A percentile compares a stretch with the other conserved stretches of the same genome.
Conservation (phyloP, 2,888 invertebrate species). For the Achlya flavicornis region DNA sequence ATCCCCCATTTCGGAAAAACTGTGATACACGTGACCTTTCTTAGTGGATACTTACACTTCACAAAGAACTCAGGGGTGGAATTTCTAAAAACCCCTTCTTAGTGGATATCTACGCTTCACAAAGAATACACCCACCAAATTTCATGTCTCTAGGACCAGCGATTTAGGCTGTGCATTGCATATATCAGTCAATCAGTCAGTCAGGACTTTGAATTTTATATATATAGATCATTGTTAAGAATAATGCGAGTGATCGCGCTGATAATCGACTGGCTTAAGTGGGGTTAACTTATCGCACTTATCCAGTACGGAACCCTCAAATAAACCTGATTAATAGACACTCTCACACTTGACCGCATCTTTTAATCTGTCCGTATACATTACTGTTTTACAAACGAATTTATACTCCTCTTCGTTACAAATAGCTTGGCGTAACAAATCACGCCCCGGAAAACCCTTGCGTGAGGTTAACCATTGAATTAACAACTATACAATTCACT, state of each 20-base stretch:
- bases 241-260: neutral
- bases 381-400: conserved; percentile 39
- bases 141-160: too few relatives aligned
- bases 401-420: conserved; percentile 33
- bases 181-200: too few relatives aligned
- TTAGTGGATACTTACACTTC: too few relatives aligned
- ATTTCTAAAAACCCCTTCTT: too few relatives aligned
- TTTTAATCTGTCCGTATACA: conserved; percentile 32
- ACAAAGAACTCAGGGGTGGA: too few relatives aligned
- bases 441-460: conserved; percentile 56
- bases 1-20: too few relatives aligned
- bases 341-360: conserved; percentile 24
- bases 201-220: too few relatives aligned
- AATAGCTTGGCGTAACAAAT: conserved; percentile 54
- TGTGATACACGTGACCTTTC: too few relatives aligned
- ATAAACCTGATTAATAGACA: conserved; percentile 3
- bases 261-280: neutral
- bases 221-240: too few relatives aligned
- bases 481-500: conserved; percentile 32
- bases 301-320: neutral
- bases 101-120: too few relatives aligned
- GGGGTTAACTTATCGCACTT: neutral
- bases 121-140: too few relatives aligned
- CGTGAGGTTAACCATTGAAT: conserved; percentile 56
- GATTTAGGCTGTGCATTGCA: too few relatives aligned